Percentiles rank a stretch among this genome's conserved stretches.
These are phyloP conservation scores for Notothenia coriiceps DNA, from an alignment of 2,113 vertebrate genomes.

Conservation along the genomic window DNA sequence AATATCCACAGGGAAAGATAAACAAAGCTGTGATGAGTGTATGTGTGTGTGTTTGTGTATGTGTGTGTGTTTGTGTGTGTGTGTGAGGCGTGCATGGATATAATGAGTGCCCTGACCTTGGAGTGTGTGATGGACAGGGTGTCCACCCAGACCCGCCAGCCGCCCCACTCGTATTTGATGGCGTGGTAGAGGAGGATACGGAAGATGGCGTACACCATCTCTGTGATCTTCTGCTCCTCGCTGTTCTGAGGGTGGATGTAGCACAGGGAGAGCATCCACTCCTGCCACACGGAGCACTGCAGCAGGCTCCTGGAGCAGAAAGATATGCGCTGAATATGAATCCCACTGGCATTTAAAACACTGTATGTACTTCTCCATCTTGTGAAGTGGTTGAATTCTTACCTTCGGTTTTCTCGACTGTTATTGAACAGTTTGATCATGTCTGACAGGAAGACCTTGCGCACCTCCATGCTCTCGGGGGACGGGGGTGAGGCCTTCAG, in stretches of 20 bases:
- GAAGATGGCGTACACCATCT: conserved; percentile 99
- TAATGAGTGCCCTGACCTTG: conserved; percentile 88
- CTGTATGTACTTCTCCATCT: not conserved
- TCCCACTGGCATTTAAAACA: conserved; percentile 21
- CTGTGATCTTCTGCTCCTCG: conserved; percentile 98
- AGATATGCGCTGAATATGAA: conserved; percentile 6
- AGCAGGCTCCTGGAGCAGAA: conserved; percentile 90
- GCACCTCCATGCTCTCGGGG: conserved; percentile 93
- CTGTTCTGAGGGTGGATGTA: conserved; percentile 92
- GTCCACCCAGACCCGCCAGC: conserved; percentile 99
- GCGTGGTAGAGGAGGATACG: conserved; percentile 98
- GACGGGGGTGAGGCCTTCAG: conserved; percentile 90
- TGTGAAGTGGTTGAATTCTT: conserved; percentile 48
- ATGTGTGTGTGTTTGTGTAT: conserved; percentile 2
- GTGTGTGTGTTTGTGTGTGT: conserved; percentile 14
- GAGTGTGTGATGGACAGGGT: conserved; percentile 98
- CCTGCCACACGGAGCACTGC: conserved; percentile 99
- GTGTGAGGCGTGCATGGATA: conserved; percentile 6
- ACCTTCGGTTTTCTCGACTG: conserved; percentile 98
- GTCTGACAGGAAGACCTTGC: conserved; percentile 94
- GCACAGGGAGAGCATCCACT: conserved; percentile 99
- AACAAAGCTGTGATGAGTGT: conserved; percentile 34
- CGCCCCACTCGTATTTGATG: conserved; percentile 98
- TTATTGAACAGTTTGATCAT: conserved; percentile 99
- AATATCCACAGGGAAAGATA: conserved; percentile 42